Evolutionary conservation across 2,888 invertebrate species (phyloP).

Genomic region (Villa cingulata): DNA sequence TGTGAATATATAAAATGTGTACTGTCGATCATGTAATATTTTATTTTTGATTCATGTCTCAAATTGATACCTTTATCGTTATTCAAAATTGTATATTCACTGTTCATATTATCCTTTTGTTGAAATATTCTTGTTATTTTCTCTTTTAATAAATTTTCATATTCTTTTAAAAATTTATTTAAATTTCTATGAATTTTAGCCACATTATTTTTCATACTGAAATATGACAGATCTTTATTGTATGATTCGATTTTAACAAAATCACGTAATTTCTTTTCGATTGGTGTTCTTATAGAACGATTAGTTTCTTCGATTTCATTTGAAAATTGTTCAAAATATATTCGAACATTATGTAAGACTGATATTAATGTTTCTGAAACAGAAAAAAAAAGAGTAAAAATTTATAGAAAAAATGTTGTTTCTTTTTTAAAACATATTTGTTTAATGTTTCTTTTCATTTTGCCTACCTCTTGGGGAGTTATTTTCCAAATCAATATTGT

Average conservation of each 20-base stretch:
- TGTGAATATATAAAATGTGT: conserved; percentile 29
- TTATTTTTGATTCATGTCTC: conserved; percentile 27
- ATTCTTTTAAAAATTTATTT: conserved; percentile 76
- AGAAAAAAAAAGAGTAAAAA: neutral
- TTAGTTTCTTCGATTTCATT: conserved; percentile 50
- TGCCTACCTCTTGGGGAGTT: conserved; percentile 37
- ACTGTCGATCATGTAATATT: conserved; percentile 26
- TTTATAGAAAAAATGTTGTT: too few species aligned
- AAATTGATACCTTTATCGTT: conserved; percentile 26
- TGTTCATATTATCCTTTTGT: conserved; percentile 29
- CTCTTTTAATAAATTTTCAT: conserved; percentile 44
- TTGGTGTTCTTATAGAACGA: conserved; percentile 56
- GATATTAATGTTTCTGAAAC: conserved; percentile 37
- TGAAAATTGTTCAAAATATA: conserved; percentile 72
- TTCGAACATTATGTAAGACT: conserved; percentile 66
- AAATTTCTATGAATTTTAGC: conserved; percentile 77
- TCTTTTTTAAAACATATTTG: too few species aligned
- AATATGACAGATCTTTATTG: conserved; percentile 88
- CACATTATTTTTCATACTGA: conserved; percentile 80
- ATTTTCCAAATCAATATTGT: conserved; percentile 35
- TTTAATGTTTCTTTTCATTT: too few species aligned
- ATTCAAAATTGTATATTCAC: conserved; percentile 27
- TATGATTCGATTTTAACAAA: conserved; percentile 91
- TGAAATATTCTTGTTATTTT: conserved; percentile 33
- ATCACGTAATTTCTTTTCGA: conserved; percentile 84